Conservation (phyloP, 2,113 vertebrate species). For the Halcyon senegalensis region DNA sequence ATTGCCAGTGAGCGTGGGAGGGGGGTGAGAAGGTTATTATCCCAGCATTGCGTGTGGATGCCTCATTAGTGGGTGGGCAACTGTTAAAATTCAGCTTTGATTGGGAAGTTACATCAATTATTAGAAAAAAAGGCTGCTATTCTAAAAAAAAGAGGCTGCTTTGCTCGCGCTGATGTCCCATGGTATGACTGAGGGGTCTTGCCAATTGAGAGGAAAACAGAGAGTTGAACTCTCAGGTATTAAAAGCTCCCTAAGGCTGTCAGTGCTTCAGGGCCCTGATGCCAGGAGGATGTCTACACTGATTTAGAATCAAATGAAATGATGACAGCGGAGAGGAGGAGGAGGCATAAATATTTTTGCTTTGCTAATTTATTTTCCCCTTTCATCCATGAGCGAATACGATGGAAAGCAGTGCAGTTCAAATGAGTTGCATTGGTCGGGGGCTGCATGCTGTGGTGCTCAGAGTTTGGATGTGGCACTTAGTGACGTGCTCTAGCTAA, state of each 20-base stretch:
- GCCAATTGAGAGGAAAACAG: neutral
- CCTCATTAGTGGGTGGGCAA: neutral
- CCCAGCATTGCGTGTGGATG: neutral
- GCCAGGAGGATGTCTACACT: neutral
- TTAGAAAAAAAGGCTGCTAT: neutral
- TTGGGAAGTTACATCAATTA: neutral
- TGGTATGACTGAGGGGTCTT: neutral
- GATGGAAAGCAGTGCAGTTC: neutral
- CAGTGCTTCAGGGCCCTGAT: neutral
- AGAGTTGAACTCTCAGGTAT: neutral
- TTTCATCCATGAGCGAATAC: neutral
- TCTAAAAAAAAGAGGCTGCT: neutral
- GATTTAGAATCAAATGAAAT: constrained; percentile 10
- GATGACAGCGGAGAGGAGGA: neutral
- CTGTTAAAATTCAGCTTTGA: constrained; percentile 12
- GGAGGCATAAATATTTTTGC: constrained; percentile 10
- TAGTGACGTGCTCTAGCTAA: no score
- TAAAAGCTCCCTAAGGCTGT: neutral
- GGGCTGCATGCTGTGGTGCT: neutral
- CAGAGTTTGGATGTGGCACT: neutral
- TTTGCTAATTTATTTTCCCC: constrained; percentile 12
- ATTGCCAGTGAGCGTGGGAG: neutral
- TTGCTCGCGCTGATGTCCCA: neutral
- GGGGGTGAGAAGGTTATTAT: neutral
- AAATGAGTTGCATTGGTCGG: neutral